Base-by-base conservation (phyloP, 2,888 invertebrate genomes). In the Eristalis pertinax region DNA sequence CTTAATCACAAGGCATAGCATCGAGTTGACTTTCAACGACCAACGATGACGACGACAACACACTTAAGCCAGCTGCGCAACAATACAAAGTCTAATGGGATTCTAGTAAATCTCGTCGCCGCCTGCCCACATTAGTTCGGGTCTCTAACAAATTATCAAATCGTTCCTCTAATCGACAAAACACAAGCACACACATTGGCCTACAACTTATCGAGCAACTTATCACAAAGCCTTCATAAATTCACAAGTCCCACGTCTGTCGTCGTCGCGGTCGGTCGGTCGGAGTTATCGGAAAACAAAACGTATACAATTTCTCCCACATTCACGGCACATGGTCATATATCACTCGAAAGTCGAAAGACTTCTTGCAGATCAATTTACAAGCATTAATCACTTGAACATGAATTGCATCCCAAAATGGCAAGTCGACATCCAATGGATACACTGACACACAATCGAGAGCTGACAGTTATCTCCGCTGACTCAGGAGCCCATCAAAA, bases 151-250 rank as follows among this genome's bases (percentile, higher is more conserved):
- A 86, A 86, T 86, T 76, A 76, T 63, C 65, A 72, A 84, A 75
- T 75, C 60, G 32, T 67, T 76, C 58, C 22, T 29, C 13, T n/a
- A 38, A 70, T 26, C 60, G 60, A 35, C 2, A 26, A 2, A 50
- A 65, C 60, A 60, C 32, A 29, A 64, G 58, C 43, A 35, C 56
- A 64, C 19, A 60, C 32, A 75, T 74, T 81, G 76, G 68, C 69
- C 73, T 56, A 86, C 82, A 81, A 82, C 69, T 78, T 78, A 75
- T 75, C 74, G 83, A 70, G 65, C 74, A 78, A 81, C 64, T 85
- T 74, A 85, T 74, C 85, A 56, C 24, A 41, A 78, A 83, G 63
- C 83, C 86, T 82, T 83, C 85, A 85, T 75, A 79, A 86, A 74
- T 78, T 74, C 62, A 78, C 70, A 83, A 86, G 58, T 83, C 86